phyloP scores from a whole-genome alignment of 1,140 invertebrate genomes.

The Bombus vancouverensis region DNA sequence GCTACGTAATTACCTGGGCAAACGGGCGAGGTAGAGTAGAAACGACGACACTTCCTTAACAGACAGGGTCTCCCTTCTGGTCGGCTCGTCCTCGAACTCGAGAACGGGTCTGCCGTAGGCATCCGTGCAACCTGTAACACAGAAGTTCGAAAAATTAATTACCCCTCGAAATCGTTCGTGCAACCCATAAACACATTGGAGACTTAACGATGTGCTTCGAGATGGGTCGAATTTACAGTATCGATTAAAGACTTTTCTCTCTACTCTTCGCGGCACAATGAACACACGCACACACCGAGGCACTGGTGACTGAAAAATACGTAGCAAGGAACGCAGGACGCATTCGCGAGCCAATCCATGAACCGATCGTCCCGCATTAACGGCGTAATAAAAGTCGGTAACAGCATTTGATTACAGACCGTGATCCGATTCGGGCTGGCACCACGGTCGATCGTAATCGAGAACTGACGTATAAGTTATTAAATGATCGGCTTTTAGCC shows the following conservation, averaged over 20 bases:
- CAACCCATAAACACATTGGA: too few relatives aligned
- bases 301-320: neutral
- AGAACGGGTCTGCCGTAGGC: conserved; percentile 74
- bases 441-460: conserved; percentile 58
- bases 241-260: neutral
- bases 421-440: conserved; percentile 55
- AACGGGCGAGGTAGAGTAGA: conserved; percentile 79
- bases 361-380: conserved; percentile 42
- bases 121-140: conserved; percentile 74
- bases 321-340: neutral
- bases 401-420: conserved; percentile 61
- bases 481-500: conserved; percentile 59
- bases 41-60: conserved; percentile 78
- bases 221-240: neutral
- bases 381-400: conserved; percentile 54
- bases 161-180: neutral
- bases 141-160: conserved; percentile 48
- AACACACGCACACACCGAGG: neutral
- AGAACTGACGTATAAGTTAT: conserved; percentile 56
- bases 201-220: neutral
- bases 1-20: conserved; percentile 75
- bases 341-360: neutral
- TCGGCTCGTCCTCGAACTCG: conserved; percentile 75
- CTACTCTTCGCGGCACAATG: neutral
- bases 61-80: conserved; percentile 72